Evolutionary conservation across 2,797 vertebrate genomes (phyloP), one percentile per base, ranked within the genome.

Genomic region (Lepus oiostolus): DNA sequence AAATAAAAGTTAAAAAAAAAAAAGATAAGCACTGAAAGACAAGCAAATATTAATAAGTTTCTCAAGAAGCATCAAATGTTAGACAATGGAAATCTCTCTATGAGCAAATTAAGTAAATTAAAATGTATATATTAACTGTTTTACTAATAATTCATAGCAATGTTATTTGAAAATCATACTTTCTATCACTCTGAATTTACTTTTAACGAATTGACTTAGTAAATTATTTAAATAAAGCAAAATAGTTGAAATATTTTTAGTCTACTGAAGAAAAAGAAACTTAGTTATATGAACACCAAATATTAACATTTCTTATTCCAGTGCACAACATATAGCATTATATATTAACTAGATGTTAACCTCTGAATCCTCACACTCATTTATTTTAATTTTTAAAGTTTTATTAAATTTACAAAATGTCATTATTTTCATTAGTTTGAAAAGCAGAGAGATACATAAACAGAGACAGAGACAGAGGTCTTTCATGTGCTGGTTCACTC

Each of bases 211-310:
- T 11, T 24, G 5, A 93, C 50, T 60, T 74, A 75, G 16, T 28
- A 87, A 81, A 4, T 70, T n/a, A 81, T 63, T 90, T 38, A 86
- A 77, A 65, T 38, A 86, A 77, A 65, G 35, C 76, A 47, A 58
- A 6, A 35, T 4, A 70, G 58, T 80, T 38, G 6, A 81, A 85
- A 67, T 89, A 72, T 72, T 96, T 76, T 82, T 24, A 65, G 67
- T 38, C 2, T 13, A 82, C 5, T 75, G 4, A 86, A 28, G 28
- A 19, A 68, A 79, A 94, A 28, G 35, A 50, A 50, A 67, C 67
- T 26, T 52, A 80, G 14, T 1, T 1, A 83, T 10, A 24, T 47
- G 21, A 21, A 74, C 1, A 77, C 24, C 52, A 68, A 89, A 54
- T 35, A 30, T 50, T 42, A 94, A 22, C 47, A 79, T 86, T 70